These are phyloP conservation scores for Meda fulgida DNA, from an alignment of 2,797 vertebrate species.

Conservation along the genomic window DNA sequence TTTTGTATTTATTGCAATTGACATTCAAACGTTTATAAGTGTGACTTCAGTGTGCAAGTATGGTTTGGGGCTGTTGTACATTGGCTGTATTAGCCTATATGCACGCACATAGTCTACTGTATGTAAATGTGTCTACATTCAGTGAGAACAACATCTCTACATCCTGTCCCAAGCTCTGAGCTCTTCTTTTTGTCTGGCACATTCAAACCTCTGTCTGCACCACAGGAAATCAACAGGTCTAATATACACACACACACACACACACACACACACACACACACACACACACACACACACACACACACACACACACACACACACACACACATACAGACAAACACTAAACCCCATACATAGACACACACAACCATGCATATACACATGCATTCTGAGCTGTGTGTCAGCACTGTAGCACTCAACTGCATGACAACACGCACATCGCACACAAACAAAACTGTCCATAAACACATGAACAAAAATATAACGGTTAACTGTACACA, in stretches of 20 bases:
- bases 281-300: constrained; percentile 43
- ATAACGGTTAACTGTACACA: background rate
- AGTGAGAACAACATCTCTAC: constrained; percentile 61
- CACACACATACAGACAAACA: constrained; percentile 31
- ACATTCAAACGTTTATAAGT: background rate
- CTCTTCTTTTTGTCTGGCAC: constrained; percentile 77
- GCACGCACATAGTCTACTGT: constrained; percentile 29
- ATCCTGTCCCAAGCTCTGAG: constrained; percentile 74
- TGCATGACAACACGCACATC: background rate
- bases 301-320: constrained; percentile 30
- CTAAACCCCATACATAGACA: constrained; percentile 53
- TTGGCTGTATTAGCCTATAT: background rate
- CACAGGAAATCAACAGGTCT: constrained; percentile 78
- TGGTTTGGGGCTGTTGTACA: background rate
- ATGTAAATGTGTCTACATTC: constrained; percentile 62
- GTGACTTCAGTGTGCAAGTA: background rate
- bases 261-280: constrained; percentile 50
- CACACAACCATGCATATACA: constrained; percentile 33
- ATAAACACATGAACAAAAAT: background rate
- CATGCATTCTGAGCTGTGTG: background rate
- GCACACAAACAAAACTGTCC: background rate
- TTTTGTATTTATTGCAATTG: background rate
- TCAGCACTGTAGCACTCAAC: constrained; percentile 23
- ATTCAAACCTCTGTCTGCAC: constrained; percentile 83
- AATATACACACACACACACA: constrained; percentile 49